These are phyloP conservation scores for Drosophila tani DNA, from an alignment of 1,140 invertebrate genomes.

Conservation along the genomic window DNA sequence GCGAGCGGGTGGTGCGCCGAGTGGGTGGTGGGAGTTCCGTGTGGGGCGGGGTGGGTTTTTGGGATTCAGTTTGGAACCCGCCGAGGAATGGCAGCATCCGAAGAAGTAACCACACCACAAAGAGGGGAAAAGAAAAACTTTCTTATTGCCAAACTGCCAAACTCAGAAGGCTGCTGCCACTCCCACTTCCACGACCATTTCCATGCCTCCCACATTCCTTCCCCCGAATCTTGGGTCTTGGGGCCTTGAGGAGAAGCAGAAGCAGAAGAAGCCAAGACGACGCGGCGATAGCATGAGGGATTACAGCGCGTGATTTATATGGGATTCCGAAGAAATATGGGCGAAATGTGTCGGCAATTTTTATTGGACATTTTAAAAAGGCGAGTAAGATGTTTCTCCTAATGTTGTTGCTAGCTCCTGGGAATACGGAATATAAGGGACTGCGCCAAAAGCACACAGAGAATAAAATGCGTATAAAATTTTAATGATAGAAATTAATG, in stretches of 20 bases:
- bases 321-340: constrained; percentile 85
- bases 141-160: constrained; percentile 83
- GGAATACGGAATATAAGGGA: constrained; percentile 79
- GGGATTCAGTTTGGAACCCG: constrained; percentile 34
- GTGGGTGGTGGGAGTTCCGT: neutral
- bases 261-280: constrained; percentile 66
- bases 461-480: neutral
- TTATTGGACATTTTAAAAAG: constrained; percentile 85
- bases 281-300: constrained; percentile 85
- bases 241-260: constrained; percentile 40
- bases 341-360: constrained; percentile 85
- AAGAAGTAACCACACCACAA: constrained; percentile 51
- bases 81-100: constrained; percentile 31
- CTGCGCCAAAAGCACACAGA: constrained; percentile 63
- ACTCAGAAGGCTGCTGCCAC: constrained; percentile 55
- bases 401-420: constrained; percentile 65
- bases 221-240: constrained; percentile 30
- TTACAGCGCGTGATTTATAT: constrained; percentile 85
- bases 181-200: constrained; percentile 16
- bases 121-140: constrained; percentile 74
- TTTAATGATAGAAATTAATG: too few species aligned
- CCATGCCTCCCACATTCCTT: neutral
- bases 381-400: constrained; percentile 83
- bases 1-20: constrained; percentile 8
- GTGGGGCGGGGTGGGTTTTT: constrained; percentile 14